phyloP scores from a whole-genome alignment of 2,797 vertebrate species.

The Lerista edwardsae region DNA sequence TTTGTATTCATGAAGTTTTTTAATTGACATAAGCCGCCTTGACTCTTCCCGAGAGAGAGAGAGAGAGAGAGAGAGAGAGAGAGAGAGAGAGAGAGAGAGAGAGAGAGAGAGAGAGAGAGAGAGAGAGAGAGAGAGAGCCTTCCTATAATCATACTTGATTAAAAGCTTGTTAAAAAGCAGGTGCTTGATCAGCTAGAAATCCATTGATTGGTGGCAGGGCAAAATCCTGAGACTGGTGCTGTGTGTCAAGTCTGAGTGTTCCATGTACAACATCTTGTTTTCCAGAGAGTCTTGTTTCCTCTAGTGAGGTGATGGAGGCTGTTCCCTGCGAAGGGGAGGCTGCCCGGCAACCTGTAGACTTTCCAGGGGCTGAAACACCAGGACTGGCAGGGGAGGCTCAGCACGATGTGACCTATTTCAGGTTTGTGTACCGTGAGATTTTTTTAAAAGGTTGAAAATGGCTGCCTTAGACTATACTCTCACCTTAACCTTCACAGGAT shows the following conservation, averaged over 20 bases:
- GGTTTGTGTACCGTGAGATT: conserved; percentile 50
- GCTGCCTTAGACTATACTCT: not conserved
- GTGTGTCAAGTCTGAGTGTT: not conserved
- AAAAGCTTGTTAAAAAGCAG: not conserved
- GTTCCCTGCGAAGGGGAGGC: not conserved
- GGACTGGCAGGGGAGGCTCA: conserved; percentile 22
- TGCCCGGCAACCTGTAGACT: not conserved
- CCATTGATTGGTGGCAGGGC: not conserved
- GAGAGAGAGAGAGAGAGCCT: too few species aligned
- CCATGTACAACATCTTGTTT: not conserved
- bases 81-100: too few species aligned
- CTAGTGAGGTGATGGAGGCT: not conserved
- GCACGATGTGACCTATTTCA: conserved; percentile 73
- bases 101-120: too few species aligned
- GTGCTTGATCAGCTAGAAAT: not conserved
- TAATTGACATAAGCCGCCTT: too few species aligned
- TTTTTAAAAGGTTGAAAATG: not conserved
- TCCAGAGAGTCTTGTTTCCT: conserved; percentile 27
- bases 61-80: too few species aligned
- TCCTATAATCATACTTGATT: too few species aligned
- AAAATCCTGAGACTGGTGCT: too few species aligned
- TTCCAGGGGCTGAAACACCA: not conserved
- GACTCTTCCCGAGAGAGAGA: too few species aligned
- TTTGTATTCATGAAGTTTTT: too few species aligned
- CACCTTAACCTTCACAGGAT: not conserved